Evolutionary conservation across 2,888 invertebrate species (phyloP), one percentile per base, ranked within the genome.

Genomic region (Acanthacorydalis orientalis): DNA sequence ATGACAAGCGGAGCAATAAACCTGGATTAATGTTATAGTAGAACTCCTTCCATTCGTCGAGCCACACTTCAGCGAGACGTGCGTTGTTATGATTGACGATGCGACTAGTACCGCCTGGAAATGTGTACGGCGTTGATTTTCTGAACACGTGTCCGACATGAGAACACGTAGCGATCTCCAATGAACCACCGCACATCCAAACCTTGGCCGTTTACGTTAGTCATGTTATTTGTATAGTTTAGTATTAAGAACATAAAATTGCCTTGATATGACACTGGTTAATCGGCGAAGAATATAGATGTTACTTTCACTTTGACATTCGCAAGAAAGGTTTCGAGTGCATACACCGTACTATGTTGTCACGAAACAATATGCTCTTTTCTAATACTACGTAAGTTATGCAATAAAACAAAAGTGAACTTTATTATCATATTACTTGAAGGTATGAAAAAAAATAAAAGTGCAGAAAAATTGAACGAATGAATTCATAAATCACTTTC

Each of bases 81-180:
- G 93, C 92, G 73, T 95, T 93, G 81, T 98, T 98, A 75, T 93
- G 91, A 76, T 96, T 93, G 70, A 97, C 96, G 64, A 96, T 91
- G 63, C 84, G 84, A 70, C 87, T 87, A 59, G 91, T 91, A 63
- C 95, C 97, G 59, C 95, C 97, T 49, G 97, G 97, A 78, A 97
- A 95, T 59, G 91, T 88, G 72, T 97, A 98, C 48, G 97, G 97
- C 57, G 96, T 95, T 58, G 90, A 87, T 75, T 92, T 92, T 68
- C 95, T 85, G 77, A 95, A 95, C 64, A 93, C 91, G 74, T 93
- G 93, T 57, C 93, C 93, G 59, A 93, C 92, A 69, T 87, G 85
- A 56, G 88, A 90, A 70, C 93, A 95, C 63, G 93, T 91, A 59
- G 87, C 82, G 63, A 93, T 91, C 75, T 91, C 88, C 73, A 95